A percentile compares a stretch with the other conserved stretches of the same genome.
These are phyloP conservation scores for Callionymus lyra DNA, from an alignment of 2,113 vertebrate species.

Conservation along the genomic window DNA sequence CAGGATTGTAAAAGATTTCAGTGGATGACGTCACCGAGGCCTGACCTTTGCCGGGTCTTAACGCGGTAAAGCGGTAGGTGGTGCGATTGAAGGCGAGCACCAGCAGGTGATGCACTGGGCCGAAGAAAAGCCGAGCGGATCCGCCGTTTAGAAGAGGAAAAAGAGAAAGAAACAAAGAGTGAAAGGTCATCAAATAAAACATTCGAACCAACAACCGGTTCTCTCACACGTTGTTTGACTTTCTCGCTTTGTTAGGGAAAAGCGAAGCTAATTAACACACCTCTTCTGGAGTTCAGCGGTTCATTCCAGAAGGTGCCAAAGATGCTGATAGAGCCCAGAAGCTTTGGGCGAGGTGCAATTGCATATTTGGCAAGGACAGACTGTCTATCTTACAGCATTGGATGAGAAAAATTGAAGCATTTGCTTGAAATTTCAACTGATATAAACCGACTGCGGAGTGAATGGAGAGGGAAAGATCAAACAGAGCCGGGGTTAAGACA, in stretches of 20 bases:
- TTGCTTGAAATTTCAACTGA: background rate
- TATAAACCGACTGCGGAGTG: slow-evolving; percentile 1
- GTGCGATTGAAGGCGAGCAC: background rate
- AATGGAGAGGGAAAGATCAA: slow-evolving; percentile 19
- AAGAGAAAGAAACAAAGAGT: background rate
- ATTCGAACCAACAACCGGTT: no score
- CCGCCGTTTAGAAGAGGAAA: background rate
- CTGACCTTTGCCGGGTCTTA: background rate
- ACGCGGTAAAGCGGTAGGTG: no score
- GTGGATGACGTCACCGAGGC: background rate
- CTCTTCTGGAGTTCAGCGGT: slow-evolving; percentile 30
- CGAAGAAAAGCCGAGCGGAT: background rate
- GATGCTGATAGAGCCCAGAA: slow-evolving; percentile 14
- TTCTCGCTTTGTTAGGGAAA: no score
- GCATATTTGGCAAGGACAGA: slow-evolving; percentile 4
- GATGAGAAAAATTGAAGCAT: background rate
- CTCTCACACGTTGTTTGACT: no score
- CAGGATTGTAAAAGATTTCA: slow-evolving; percentile 1
- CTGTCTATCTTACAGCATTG: background rate
- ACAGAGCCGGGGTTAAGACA: slow-evolving; percentile 59
- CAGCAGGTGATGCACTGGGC: background rate
- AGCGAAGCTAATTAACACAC: no score
- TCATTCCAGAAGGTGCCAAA: slow-evolving; percentile 9
- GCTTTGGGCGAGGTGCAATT: slow-evolving; percentile 12
- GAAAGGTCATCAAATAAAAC: no score